Percentiles rank a stretch among this genome's conserved stretches.
phyloP scores from a whole-genome alignment of 2,888 invertebrate species.

The Drosophila nr. perissopoda region DNA sequence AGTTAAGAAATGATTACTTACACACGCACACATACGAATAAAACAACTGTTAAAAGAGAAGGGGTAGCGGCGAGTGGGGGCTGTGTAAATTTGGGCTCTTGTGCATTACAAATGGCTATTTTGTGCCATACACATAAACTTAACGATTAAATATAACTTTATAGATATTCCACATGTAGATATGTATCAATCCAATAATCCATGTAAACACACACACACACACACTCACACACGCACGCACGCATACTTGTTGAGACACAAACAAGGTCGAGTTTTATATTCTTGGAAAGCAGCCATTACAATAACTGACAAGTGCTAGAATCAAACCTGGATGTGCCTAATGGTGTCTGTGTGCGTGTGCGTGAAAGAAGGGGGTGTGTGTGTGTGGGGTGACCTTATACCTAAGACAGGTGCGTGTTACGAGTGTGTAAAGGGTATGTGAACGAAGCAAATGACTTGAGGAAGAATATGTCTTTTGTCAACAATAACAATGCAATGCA shows the following conservation, averaged over 20 bases:
- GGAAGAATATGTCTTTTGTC: slow-evolving; percentile 7
- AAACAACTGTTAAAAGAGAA: slow-evolving; percentile 27
- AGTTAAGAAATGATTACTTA: slow-evolving; percentile 51
- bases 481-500: slow-evolving; percentile 5
- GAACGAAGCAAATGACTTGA: slow-evolving; percentile 13
- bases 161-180: slow-evolving; percentile 12
- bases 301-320: slow-evolving; percentile 32
- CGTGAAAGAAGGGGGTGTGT: not conserved
- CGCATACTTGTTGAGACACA: slow-evolving; percentile 4
- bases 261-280: slow-evolving; percentile 21
- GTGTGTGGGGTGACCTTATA: not conserved
- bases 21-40: slow-evolving; percentile 19
- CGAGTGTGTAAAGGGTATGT: slow-evolving; percentile 9
- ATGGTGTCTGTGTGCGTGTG: not conserved
- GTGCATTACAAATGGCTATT: slow-evolving; percentile 31
- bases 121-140: slow-evolving; percentile 43
- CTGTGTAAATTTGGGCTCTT: slow-evolving; percentile 2
- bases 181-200: slow-evolving; percentile 10
- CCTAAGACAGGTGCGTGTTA: slow-evolving; percentile 13
- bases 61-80: not conserved
- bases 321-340: slow-evolving; percentile 1
- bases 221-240: slow-evolving; percentile 2
- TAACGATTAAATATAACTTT: slow-evolving; percentile 66
- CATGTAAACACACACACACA: slow-evolving; percentile 1
- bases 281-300: slow-evolving; percentile 56